Evolutionary conservation across 2,113 vertebrate species (phyloP).

Genomic region (Carettochelys insculpta): DNA sequence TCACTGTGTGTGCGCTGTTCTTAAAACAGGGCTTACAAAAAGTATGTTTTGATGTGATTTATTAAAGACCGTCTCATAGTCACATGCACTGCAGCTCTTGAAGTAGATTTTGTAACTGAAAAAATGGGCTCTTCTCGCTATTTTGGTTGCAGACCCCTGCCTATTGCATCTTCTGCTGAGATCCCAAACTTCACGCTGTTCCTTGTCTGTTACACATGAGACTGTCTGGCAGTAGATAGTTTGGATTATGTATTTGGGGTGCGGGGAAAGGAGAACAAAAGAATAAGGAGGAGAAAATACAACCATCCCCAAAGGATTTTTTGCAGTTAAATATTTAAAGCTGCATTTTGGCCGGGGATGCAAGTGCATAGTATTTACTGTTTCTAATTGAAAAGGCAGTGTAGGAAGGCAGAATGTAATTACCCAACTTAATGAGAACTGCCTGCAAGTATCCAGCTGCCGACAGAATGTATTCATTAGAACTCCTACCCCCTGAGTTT

Average conservation of each 20-base stretch:
- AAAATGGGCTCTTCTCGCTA: too few relatives aligned
- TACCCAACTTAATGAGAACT: constrained; percentile 38
- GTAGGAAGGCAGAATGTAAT: constrained; percentile 47
- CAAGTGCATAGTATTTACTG: constrained; percentile 22
- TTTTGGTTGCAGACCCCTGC: too few relatives aligned
- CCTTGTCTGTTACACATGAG: not conserved
- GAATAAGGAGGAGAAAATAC: not conserved
- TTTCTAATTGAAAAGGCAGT: constrained; percentile 50
- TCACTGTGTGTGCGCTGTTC: too few relatives aligned
- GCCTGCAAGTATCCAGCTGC: constrained; percentile 9
- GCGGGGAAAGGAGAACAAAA: not conserved
- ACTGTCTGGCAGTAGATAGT: not conserved
- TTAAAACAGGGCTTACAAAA: too few relatives aligned
- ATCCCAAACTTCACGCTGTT: not conserved
- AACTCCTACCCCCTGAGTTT: not conserved
- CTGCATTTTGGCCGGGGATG: constrained; percentile 14
- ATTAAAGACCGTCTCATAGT: too few relatives aligned
- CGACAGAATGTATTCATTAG: constrained; percentile 1
- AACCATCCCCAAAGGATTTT: constrained; percentile 24
- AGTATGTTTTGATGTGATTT: too few relatives aligned
- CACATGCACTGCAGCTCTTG: too few relatives aligned
- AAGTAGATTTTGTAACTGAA: too few relatives aligned
- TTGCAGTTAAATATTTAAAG: constrained; percentile 54
- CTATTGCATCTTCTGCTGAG: not conserved
- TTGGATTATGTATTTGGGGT: not conserved